These are phyloP conservation scores for Coregonus suidteri DNA, from an alignment of 2,797 vertebrate genomes.

Conservation along the genomic window DNA sequence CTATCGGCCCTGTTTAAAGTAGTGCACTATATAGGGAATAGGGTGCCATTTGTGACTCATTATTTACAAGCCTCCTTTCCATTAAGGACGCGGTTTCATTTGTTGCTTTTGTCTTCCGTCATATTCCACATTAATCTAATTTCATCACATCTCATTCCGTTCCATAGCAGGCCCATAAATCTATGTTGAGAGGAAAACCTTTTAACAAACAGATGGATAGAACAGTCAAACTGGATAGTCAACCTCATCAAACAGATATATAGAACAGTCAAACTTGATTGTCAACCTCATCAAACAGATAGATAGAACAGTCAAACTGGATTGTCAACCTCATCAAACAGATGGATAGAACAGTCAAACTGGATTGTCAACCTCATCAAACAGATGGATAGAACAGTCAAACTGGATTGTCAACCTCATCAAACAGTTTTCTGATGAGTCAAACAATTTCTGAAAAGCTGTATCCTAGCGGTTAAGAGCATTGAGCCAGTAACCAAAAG, in stretches of 20 bases:
- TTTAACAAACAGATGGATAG: neutral
- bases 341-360: no score
- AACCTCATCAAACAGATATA: neutral
- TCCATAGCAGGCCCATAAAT: neutral
- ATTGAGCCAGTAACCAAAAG: no score
- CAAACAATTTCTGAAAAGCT: neutral
- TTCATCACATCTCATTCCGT: neutral
- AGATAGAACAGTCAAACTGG: neutral
- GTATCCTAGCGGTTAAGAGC: no score
- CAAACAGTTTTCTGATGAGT: neutral
- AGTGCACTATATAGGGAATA: no score
- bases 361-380: no score
- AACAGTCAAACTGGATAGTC: neutral
- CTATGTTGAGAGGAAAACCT: neutral
- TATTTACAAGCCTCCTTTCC: constrained; percentile 13
- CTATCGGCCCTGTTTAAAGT: no score
- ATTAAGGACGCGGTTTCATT: constrained; percentile 6
- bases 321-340: neutral
- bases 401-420: no score
- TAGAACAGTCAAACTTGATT: neutral
- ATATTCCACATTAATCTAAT: neutral
- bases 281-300: no score
- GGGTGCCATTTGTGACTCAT: no score
- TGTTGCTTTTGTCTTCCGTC: neutral
- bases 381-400: no score